Conservation (phyloP, 2,888 invertebrate genomes). For the Netelia fuscicornis region DNA sequence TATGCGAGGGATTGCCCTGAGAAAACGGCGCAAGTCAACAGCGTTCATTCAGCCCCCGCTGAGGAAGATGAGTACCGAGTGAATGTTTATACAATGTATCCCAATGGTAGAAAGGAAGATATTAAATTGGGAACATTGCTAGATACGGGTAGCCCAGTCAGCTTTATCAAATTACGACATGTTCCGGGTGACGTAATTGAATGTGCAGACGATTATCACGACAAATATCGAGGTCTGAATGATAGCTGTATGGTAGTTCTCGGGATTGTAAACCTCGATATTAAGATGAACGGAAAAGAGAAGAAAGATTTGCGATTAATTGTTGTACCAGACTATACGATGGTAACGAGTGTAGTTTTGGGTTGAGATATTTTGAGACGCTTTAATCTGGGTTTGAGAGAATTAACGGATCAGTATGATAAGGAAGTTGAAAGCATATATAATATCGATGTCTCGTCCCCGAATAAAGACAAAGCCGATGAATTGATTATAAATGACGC, state of each 20-base stretch:
- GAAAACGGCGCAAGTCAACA: too few relatives aligned
- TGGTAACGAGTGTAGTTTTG: slow-evolving; percentile 46
- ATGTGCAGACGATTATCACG: slow-evolving; percentile 20
- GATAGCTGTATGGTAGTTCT: slow-evolving; percentile 38
- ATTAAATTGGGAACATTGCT: slow-evolving; percentile 8
- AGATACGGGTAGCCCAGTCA: slow-evolving; percentile 60
- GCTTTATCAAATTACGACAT: slow-evolving; percentile 56
- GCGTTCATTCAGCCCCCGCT: too few relatives aligned
- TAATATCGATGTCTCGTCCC: too few relatives aligned
- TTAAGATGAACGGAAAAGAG: slow-evolving; percentile 12
- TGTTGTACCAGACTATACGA: slow-evolving; percentile 63
- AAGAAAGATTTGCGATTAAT: slow-evolving; percentile 30
- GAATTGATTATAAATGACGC: slow-evolving; percentile 20
- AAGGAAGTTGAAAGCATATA: too few relatives aligned
- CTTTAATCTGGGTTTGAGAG: slow-evolving; percentile 6
- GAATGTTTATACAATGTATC: too few relatives aligned
- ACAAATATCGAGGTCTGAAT: slow-evolving; percentile 23
- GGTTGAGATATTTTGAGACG: slow-evolving; percentile 38
- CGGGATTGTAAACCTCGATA: slow-evolving; percentile 43
- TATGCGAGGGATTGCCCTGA: too few relatives aligned
- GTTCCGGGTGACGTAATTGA: slow-evolving; percentile 56
- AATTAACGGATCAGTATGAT: too few relatives aligned
- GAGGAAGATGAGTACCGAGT: too few relatives aligned
- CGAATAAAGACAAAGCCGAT: background rate
- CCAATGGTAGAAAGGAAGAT: too few relatives aligned